These are phyloP conservation scores for Cryptomyrus ogoouensis DNA, from an alignment of 2,113 vertebrate species.

Conservation along the genomic window DNA sequence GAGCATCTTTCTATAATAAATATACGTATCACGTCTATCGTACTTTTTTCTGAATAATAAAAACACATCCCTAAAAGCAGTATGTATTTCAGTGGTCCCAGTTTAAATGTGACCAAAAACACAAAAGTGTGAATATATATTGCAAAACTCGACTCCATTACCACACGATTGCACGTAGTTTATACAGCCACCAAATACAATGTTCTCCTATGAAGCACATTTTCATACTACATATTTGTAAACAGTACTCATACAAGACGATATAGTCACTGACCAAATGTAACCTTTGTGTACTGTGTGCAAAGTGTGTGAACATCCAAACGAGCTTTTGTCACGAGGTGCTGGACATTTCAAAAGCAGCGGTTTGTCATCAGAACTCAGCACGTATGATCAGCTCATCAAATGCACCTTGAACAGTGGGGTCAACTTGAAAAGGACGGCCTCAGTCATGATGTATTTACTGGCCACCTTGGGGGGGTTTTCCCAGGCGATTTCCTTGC, in stretches of 20 bases:
- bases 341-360: conserved; percentile 33
- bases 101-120: conserved; percentile 31
- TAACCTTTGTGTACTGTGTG: conserved; percentile 21
- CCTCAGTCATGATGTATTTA: not conserved
- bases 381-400: conserved; percentile 22
- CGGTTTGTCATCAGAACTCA: conserved; percentile 18
- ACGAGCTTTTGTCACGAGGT: conserved; percentile 28
- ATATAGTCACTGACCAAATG: conserved; percentile 32
- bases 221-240: conserved; percentile 36
- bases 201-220: conserved; percentile 28
- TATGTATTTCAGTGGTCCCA: conserved; percentile 29
- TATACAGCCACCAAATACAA: conserved; percentile 13
- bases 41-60: conserved; percentile 3
- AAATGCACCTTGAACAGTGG: conserved; percentile 29
- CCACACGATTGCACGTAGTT: conserved; percentile 23
- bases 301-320: conserved; percentile 32
- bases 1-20: conserved; percentile 38
- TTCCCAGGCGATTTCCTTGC: not conserved
- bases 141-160: conserved; percentile 37
- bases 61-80: conserved; percentile 18
- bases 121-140: conserved; percentile 39
- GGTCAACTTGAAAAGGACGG: not conserved
- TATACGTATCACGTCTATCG: conserved; percentile 15
- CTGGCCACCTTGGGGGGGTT: not conserved
- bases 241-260: conserved; percentile 44